Conservation (phyloP, 2,113 vertebrate genomes). For the Nothobranchius kuhntae region DNA sequence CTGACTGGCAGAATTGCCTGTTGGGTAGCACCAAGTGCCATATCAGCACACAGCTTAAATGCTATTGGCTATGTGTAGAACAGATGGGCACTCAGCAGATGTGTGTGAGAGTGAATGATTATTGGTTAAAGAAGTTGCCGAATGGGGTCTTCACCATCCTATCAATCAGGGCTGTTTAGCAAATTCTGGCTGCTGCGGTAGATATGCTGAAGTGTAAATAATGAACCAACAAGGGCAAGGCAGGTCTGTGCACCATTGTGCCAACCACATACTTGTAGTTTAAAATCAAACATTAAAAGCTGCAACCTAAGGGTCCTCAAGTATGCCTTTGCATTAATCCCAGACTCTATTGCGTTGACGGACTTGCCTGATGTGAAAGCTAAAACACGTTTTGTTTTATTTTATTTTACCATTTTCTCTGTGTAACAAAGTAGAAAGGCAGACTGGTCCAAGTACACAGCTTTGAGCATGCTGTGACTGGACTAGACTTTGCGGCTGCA, state of each 20-base stretch:
- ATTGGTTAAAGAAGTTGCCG: neutral
- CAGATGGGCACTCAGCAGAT: neutral
- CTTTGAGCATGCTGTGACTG: no score
- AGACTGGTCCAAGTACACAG: no score
- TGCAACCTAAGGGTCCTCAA: neutral
- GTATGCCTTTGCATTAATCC: neutral
- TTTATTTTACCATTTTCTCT: no score
- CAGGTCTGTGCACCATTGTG: neutral
- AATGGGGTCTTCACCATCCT: neutral
- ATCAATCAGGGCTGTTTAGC: neutral
- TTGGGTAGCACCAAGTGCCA: neutral
- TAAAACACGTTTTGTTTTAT: neutral
- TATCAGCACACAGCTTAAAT: neutral
- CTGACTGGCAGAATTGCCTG: neutral
- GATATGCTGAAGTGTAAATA: conserved; percentile 1
- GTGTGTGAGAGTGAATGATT: neutral
- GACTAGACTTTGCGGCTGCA: no score
- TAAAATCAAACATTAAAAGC: neutral
- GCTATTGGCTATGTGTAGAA: neutral
- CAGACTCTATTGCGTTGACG: neutral
- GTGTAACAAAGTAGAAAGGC: no score
- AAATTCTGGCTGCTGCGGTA: neutral
- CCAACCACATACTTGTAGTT: neutral
- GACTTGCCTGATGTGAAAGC: neutral
- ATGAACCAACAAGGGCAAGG: neutral